phyloP scores from a whole-genome alignment of 2,888 invertebrate genomes.

The Podabrus alpinus region DNA sequence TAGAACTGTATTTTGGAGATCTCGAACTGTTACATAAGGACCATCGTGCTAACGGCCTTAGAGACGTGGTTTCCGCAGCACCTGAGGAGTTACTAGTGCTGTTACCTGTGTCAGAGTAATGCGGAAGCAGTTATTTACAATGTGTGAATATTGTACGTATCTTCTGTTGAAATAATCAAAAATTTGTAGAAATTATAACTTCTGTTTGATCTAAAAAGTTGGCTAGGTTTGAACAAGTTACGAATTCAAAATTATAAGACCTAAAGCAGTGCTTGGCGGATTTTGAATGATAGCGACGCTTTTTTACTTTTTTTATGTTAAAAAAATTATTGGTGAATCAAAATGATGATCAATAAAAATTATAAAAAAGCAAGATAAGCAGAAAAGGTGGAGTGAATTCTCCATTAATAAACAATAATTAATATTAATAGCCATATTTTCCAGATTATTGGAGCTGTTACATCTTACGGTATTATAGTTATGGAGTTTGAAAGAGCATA shows the following conservation, averaged over 20 bases:
- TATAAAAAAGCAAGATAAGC: neutral
- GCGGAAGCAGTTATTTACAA: constrained; percentile 14
- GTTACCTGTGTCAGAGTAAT: constrained; percentile 43
- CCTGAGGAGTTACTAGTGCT: constrained; percentile 54
- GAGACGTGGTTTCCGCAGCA: constrained; percentile 50
- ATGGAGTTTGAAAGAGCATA: too few species aligned
- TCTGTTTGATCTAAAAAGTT: neutral
- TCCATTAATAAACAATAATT: too few species aligned
- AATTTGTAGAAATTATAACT: neutral
- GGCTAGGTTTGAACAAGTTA: neutral
- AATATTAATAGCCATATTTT: too few species aligned
- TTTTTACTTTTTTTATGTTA: too few species aligned
- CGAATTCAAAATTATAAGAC: neutral
- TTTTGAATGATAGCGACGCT: too few species aligned
- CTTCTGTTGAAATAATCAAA: neutral
- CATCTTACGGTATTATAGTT: too few species aligned
- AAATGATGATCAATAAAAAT: neutral
- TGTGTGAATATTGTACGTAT: neutral
- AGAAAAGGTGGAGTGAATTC: neutral
- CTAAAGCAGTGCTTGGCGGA: too few species aligned
- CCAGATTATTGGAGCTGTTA: too few species aligned
- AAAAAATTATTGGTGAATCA: neutral
- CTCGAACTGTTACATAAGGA: constrained; percentile 47
- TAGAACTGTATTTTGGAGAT: constrained; percentile 34
- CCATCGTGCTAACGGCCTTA: constrained; percentile 50